Evolutionary conservation across 92 coral and sea anemone species (phyloP).

Genomic region (Siderastrea radians): DNA sequence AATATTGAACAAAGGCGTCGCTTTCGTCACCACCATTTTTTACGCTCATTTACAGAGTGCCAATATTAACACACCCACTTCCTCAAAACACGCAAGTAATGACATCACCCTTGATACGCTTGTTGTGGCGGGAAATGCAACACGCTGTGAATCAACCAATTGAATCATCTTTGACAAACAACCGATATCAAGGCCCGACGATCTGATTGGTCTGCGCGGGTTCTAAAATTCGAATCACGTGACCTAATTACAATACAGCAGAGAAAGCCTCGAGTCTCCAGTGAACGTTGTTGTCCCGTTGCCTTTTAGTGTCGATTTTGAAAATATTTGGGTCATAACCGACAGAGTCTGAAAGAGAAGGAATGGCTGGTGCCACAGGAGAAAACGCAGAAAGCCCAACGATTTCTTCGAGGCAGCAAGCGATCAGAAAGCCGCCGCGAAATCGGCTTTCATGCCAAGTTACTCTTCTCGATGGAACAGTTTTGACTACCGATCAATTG

Average conservation of each 20-base stretch:
- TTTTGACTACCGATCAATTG: slow-evolving; percentile 83
- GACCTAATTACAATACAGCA: slow-evolving; percentile 1
- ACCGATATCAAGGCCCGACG: background rate
- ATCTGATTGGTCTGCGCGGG: slow-evolving; percentile 36
- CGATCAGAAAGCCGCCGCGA: slow-evolving; percentile 78
- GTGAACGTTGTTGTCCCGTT: background rate
- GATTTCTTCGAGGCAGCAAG: slow-evolving; percentile 65
- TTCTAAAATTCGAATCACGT: slow-evolving; percentile 23
- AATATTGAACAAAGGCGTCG: background rate
- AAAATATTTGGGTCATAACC: background rate
- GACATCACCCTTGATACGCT: slow-evolving; percentile 27
- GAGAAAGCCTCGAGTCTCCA: background rate
- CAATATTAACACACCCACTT: slow-evolving; percentile 33
- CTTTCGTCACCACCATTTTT: slow-evolving; percentile 21
- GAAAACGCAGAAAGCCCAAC: slow-evolving; percentile 66
- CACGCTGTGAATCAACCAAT: slow-evolving; percentile 32
- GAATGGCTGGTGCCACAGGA: slow-evolving; percentile 81
- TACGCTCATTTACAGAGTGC: background rate
- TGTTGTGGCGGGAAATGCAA: slow-evolving; percentile 49
- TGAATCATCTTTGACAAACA: background rate
- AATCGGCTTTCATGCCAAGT: slow-evolving; percentile 91
- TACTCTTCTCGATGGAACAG: slow-evolving; percentile 92
- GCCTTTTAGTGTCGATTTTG: background rate
- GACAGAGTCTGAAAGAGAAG: background rate
- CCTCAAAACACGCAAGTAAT: background rate